These are phyloP conservation scores for Lysandra bellargus DNA, from an alignment of 2,888 invertebrate genomes.

Conservation along the genomic window DNA sequence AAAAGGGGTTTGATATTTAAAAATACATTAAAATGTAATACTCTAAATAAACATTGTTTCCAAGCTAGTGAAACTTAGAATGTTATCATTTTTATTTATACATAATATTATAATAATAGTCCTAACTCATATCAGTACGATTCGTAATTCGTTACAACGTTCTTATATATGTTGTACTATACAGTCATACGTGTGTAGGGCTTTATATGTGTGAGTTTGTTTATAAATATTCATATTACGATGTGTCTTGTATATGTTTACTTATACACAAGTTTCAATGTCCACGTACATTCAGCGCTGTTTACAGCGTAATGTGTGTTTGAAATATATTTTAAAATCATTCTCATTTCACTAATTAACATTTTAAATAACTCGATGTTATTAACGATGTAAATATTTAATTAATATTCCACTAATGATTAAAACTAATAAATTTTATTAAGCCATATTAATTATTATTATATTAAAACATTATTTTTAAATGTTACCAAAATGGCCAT, in stretches of 20 bases:
- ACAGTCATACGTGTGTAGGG: not conserved
- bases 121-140: constrained; percentile 7
- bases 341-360: not conserved
- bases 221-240: constrained; percentile 17
- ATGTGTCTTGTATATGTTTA: constrained; percentile 9
- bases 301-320: not conserved
- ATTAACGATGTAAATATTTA: not conserved
- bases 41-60: not conserved
- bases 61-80: not conserved
- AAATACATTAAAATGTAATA: not conserved
- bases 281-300: not conserved
- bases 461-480: not conserved
- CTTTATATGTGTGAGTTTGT: not conserved
- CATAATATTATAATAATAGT: constrained; percentile 2
- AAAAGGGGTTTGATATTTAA: not conserved
- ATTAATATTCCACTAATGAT: not conserved
- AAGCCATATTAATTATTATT: not conserved
- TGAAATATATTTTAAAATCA: constrained; percentile 1
- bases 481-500: too few relatives aligned
- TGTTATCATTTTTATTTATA: constrained; percentile 5
- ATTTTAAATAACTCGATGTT: not conserved
- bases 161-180: not conserved
- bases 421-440: not conserved
- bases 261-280: constrained; percentile 1
- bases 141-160: not conserved